Percentiles rank a stretch among this genome's conserved stretches.
Evolutionary conservation across 2,888 invertebrate species (phyloP).

Genomic region (Graphium colonna): DNA sequence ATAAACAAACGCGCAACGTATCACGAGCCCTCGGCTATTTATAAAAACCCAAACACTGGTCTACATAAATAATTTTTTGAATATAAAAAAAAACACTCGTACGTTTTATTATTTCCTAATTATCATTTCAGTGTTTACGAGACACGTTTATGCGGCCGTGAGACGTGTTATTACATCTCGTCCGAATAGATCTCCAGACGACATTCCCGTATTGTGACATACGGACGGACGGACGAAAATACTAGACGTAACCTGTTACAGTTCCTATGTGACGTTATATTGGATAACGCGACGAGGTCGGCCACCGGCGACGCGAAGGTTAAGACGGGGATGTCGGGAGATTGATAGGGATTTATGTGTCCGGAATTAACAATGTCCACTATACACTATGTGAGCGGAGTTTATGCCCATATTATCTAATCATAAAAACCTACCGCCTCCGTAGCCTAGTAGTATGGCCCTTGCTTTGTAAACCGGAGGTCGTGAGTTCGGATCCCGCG

Average conservation of each 20-base stretch:
- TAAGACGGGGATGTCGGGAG: not conserved
- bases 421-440: no score
- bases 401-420: no score
- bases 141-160: slow-evolving; percentile 9
- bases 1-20: no score
- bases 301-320: slow-evolving; percentile 12
- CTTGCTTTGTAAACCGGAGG: no score
- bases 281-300: slow-evolving; percentile 14
- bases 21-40: no score
- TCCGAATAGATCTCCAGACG: slow-evolving; percentile 11
- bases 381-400: not conserved
- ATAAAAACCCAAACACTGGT: no score
- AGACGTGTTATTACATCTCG: slow-evolving; percentile 6
- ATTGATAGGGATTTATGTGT: no score
- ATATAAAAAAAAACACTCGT: no score
- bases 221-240: slow-evolving; percentile 5
- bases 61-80: no score
- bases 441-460: no score
- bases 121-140: not conserved
- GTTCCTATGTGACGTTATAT: slow-evolving; percentile 14
- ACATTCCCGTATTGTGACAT: slow-evolving; percentile 3
- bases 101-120: not conserved
- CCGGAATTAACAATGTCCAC: no score
- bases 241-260: slow-evolving; percentile 17
- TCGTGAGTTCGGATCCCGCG: no score